These are phyloP conservation scores for Dicrurus megarhynchus DNA, from an alignment of 2,113 vertebrate species.

Conservation along the genomic window DNA sequence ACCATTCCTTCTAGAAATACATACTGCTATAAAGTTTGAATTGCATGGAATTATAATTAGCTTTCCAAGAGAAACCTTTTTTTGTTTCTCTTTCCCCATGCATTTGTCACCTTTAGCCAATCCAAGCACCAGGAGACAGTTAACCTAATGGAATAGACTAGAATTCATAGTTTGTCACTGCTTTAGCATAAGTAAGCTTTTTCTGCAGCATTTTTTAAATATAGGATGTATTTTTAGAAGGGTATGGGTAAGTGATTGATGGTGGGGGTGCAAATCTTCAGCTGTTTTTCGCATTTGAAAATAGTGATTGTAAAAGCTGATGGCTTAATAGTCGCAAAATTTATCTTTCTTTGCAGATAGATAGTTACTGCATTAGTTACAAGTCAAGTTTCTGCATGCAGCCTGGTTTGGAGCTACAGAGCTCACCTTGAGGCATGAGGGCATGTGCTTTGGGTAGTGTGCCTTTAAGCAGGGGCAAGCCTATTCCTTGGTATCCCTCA, in stretches of 20 bases:
- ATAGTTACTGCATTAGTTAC: neutral
- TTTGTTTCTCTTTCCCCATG: accelerated
- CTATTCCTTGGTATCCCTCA: neutral
- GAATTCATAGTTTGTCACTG: neutral
- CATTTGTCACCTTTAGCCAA: neutral
- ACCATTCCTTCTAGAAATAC: neutral
- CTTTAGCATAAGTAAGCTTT: neutral
- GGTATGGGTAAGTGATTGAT: neutral
- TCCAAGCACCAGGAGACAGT: neutral
- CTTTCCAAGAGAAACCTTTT: neutral
- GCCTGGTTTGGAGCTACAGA: neutral
- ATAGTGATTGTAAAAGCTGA: neutral
- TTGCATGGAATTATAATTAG: neutral
- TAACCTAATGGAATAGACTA: neutral
- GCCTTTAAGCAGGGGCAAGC: neutral
- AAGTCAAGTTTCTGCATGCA: neutral
- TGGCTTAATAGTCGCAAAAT: neutral
- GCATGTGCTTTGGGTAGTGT: accelerated
- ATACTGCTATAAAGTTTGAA: neutral
- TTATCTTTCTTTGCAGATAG: neutral
- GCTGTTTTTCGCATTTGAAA: neutral
- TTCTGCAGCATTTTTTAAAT: neutral
- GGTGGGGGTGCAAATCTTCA: neutral
- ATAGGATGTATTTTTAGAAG: neutral
- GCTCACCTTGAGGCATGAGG: neutral